These are phyloP conservation scores for Calidris pugnax DNA, from an alignment of 2,113 vertebrate genomes.

Conservation along the genomic window DNA sequence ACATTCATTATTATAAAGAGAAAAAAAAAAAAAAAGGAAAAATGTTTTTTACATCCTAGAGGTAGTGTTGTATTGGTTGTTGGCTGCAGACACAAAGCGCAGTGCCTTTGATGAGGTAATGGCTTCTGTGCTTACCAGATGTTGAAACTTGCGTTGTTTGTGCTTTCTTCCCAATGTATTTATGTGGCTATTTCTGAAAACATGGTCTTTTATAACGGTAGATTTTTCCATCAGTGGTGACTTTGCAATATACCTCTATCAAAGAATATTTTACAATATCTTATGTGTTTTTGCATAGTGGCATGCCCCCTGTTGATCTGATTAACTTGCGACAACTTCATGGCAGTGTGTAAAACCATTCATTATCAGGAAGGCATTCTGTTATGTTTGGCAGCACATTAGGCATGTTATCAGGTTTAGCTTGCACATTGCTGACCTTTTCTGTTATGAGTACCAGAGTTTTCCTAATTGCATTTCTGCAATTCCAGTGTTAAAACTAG, in stretches of 20 bases:
- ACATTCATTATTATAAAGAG: constrained; percentile 32
- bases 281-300: neutral
- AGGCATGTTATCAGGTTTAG: constrained; percentile 50
- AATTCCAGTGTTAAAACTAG: constrained; percentile 22
- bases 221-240: neutral
- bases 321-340: constrained; percentile 34
- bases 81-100: constrained; percentile 39
- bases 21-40: neutral
- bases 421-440: constrained; percentile 55
- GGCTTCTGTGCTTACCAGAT: constrained; percentile 12
- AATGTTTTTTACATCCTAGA: neutral
- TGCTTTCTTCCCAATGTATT: constrained; percentile 38
- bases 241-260: constrained; percentile 8
- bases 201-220: neutral
- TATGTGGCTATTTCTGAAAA: constrained; percentile 50
- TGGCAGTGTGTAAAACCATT: constrained; percentile 46
- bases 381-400: constrained; percentile 50
- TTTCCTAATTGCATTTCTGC: constrained; percentile 54
- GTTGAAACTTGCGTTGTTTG: constrained; percentile 28
- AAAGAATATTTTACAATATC: neutral
- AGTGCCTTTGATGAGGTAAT: constrained; percentile 26
- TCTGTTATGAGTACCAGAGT: constrained; percentile 11
- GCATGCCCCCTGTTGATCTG: constrained; percentile 37
- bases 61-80: constrained; percentile 18
- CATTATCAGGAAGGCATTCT: constrained; percentile 42